Percentiles rank a stretch among this genome's conserved stretches.
Conservation (phyloP, 2,113 vertebrate genomes). For the Oreocharis arfaki region DNA sequence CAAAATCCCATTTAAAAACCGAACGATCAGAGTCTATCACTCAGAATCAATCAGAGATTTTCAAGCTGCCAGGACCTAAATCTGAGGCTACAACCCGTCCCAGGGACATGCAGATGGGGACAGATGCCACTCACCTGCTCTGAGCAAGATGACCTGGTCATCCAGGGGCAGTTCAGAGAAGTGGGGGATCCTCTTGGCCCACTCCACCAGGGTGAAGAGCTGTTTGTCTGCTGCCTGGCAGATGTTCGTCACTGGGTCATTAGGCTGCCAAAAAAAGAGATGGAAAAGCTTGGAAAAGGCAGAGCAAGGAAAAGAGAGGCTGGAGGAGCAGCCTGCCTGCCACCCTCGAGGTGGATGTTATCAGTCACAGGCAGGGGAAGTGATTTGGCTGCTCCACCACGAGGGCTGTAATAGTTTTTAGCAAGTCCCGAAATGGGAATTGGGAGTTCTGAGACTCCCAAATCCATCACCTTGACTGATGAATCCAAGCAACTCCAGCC, state of each 20-base stretch:
- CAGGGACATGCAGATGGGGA: accelerated
- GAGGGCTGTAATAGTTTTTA: not conserved
- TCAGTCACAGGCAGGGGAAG: not conserved
- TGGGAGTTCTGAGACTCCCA: not conserved
- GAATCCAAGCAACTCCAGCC: not conserved
- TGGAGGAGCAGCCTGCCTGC: not conserved
- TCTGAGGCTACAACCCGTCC: not conserved
- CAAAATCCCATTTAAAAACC: not conserved
- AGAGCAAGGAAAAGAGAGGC: not conserved
- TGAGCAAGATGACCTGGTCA: constrained; percentile 95
- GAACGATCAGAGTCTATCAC: not conserved
- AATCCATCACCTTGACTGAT: not conserved
- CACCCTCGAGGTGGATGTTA: not conserved
- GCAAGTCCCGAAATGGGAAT: not conserved
- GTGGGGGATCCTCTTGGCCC: constrained; percentile 97
- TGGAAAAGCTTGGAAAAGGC: not conserved
- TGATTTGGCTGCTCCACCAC: not conserved
- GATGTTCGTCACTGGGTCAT: constrained; percentile 96
- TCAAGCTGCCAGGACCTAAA: not conserved
- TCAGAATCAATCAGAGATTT: not conserved
- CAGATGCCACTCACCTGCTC: constrained; percentile 80
- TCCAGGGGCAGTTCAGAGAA: constrained; percentile 95
- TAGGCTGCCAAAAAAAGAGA: constrained; percentile 75
- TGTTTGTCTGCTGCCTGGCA: constrained; percentile 98
- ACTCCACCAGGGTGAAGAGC: constrained; percentile 97